Evolutionary conservation across 1,140 invertebrate genomes (phyloP), one percentile per base, ranked within the genome.

Genomic region (Carposina sasakii): DNA sequence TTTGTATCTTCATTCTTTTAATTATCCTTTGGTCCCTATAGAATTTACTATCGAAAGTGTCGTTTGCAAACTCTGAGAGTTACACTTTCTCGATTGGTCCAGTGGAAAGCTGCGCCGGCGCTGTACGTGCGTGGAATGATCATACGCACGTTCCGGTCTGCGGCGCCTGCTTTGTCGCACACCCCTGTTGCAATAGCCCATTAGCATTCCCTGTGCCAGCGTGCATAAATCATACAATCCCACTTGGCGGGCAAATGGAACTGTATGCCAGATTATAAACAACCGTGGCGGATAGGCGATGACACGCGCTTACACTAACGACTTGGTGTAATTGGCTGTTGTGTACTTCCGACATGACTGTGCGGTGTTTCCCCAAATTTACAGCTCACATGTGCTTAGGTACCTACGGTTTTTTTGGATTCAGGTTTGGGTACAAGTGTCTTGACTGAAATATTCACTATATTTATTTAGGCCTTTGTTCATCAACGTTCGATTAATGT

Each of bases 141-240:
- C n/a, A n/a, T n/a, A n/a, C 28, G 36, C 17, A 3, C 1, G 33
- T 16, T 34, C 19, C 12, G 8, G 19, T 20, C 19, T 21, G 36
- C 36, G 36, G 10, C 19, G 17, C 23, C 21, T 21, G 26, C 39
- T 33, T 24, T 26, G n/a, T 30, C 20, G 15, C 21, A 33, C 50
- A 9, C 30, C 45, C n/a, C 45, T 45, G 49, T 6, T 48, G 34
- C 39, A 53, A 28, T 31, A 20, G 33, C 56, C 60, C 54, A 64
- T 73, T 70, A 69, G 30, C 47, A 70, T 70, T 52, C 64, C 41
- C 23, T 30, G 17, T 54, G 51, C 52, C 52, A 48, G 19, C 41
- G 42, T 52, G 54, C 52, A 73, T 73, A 63, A 63, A 68, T 72
- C 54, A 64, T 36, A 34, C 33, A 39, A 54, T 57, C 63, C 64